phyloP scores from a whole-genome alignment of 2,113 vertebrate species.

The Seriola quinqueradiata region DNA sequence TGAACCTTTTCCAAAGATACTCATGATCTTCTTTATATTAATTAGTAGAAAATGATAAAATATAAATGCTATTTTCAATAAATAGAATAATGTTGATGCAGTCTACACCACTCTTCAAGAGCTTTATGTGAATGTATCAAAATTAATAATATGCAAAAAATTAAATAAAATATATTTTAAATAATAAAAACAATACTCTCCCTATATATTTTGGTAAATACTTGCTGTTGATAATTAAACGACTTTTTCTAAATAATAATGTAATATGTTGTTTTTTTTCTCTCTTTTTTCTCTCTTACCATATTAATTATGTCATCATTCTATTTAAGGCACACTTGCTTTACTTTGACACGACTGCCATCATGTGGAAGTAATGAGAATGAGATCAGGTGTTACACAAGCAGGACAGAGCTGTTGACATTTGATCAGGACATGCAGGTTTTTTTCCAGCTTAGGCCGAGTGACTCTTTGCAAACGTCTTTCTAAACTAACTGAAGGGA shows the following conservation, averaged over 20 bases:
- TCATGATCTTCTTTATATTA: not conserved
- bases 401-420: slow-evolving; percentile 8
- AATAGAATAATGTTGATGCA: not conserved
- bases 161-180: slow-evolving; percentile 53
- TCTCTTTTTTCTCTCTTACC: not conserved
- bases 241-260: not conserved
- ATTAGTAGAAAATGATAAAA: not conserved
- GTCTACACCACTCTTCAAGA: not conserved
- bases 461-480: not conserved
- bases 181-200: not conserved
- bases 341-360: slow-evolving; percentile 43
- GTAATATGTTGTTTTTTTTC: not conserved
- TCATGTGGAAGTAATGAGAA: slow-evolving; percentile 46
- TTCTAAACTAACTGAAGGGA: slow-evolving; percentile 1
- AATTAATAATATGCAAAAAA: slow-evolving; percentile 1
- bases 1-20: not conserved
- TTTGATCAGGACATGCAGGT: slow-evolving; percentile 17
- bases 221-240: not conserved
- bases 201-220: not conserved
- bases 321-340: not conserved
- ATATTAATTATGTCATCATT: not conserved
- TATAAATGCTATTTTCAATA: slow-evolving; percentile 1
- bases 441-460: slow-evolving; percentile 23
- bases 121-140: slow-evolving; percentile 9
- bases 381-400: slow-evolving; percentile 31